These are phyloP conservation scores for Aegotheles bennettii DNA, from an alignment of 2,113 vertebrate species.

Conservation along the genomic window DNA sequence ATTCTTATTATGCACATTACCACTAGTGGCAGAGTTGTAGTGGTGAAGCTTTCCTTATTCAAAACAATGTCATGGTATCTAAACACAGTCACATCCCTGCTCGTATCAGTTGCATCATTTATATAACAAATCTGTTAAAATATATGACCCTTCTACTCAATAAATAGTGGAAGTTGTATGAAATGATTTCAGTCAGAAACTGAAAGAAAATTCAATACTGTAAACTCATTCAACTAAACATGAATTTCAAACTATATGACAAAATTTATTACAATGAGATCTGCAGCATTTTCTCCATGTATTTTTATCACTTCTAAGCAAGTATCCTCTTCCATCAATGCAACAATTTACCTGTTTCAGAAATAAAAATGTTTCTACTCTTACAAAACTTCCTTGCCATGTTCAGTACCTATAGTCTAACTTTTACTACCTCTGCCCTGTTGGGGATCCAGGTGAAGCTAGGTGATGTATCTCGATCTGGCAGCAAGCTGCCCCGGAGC, in stretches of 20 bases:
- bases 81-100: background rate
- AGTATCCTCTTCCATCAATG: background rate
- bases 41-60: background rate
- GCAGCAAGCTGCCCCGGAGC: no score
- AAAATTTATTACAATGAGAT: conserved; percentile 35
- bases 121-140: background rate
- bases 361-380: background rate
- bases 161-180: background rate
- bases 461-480: no score
- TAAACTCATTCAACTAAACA: conserved; percentile 23
- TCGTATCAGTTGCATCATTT: background rate
- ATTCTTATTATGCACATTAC: background rate
- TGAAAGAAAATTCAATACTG: conserved; percentile 15
- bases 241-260: conserved; percentile 13
- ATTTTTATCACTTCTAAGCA: background rate
- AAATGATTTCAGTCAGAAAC: conserved; percentile 25
- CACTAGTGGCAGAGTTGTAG: background rate
- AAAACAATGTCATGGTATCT: background rate
- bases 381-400: background rate
- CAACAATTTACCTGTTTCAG: background rate
- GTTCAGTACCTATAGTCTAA: background rate
- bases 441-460: no score
- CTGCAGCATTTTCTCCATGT: background rate
- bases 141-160: background rate
- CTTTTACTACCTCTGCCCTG: background rate